Base-by-base conservation (phyloP, 1,140 invertebrate species). In the Bathynomus jamesi region DNA sequence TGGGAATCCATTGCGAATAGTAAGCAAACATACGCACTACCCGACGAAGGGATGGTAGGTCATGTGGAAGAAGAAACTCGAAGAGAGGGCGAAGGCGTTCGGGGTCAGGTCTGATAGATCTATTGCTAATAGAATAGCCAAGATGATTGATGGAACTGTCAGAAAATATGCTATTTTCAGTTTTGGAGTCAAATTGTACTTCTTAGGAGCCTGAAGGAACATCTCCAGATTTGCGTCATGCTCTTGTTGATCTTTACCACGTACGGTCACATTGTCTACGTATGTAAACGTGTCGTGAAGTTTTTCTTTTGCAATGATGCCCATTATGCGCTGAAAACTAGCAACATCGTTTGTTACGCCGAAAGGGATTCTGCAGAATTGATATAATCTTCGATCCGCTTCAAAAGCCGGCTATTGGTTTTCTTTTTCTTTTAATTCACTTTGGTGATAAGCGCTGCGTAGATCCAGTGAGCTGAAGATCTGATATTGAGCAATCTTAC, bases 101-200 rank as follows among this genome's bases (percentile, higher is more conserved):
- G 5, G 25, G 24, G 46, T 69, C 21, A 27, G 32, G 67, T 46
- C 21, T 28, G 24, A 69, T 4, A 25, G 24, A 4, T 62, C 53
- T 28, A 3, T 60, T 17, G 8, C n/a, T 69, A 61, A 69, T 61
- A 4, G 67, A 28, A 60, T 60, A 69, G 64, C 64, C 64, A 7
- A 69, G 67, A 5, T 61, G 27, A 28, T 61, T 61, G 7, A 69
- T 61, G 24, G 67, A 3, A 7, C 17, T 21, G 40, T n/a, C 13
- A 24, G 8, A 24, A n/a, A 61, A 21, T 7, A 24, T 28, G 29
- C 10, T 61, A 24, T 69, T 61, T 4, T 61, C 53, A 10, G 11
- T 29, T 61, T 69, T 3, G 61, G 28, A 61, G 67, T 69, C 17
- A 69, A 17, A 28, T 69, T 61, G 28, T 61, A 61, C 4, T 61